Evolutionary conservation across 2,797 vertebrate species (phyloP), one percentile per base, ranked within the genome.

Genomic region (Acanthiza pusilla): DNA sequence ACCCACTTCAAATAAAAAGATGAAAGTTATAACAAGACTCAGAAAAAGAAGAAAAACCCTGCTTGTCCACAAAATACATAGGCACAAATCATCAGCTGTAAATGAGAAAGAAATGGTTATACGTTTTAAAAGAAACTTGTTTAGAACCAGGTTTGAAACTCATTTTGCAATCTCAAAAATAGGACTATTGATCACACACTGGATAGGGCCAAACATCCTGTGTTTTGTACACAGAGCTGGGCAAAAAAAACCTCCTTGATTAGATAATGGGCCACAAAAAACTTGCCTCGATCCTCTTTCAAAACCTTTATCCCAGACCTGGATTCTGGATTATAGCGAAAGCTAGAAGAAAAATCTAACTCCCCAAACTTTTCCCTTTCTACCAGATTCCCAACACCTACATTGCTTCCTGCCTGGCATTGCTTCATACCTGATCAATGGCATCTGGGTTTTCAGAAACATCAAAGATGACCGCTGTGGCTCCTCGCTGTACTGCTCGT

Each of bases 401-500:
- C 16, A 2, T 27, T 75, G 45, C 72, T 51, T 83, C 63, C 58
- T 83, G 76, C 54, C 58, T 62, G 40, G 9, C n/a, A 47, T 78
- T 36, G 74, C 66, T 86, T 47, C 93, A 34, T 97, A 98, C 99
- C 98, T 99, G 99, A 96, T 99, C 99, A 71, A 99, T 99, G 95
- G 99, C 99, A 85, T 99, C 99, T 61, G 99, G 99, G 95, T 99
- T 99, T 98, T 99, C 99, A 2, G 99, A 99, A 86, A 99, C 99
- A 73, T 99, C 99, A 88, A 99, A 99, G 98, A 99, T 99, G 97
- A 99, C 99, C 1, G 99, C 99, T 0, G 99, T 99, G 60, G 99
- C 99, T 93, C 99, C 99, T 54, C 99, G 98, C 97, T 99, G 99
- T 47, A 99, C 99, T 3, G 99, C 99, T 96, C 99, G 98, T 97